Percentiles rank a stretch among this genome's conserved stretches.
Evolutionary conservation across 2,888 invertebrate genomes (phyloP).

Genomic region (Smittia sp.): DNA sequence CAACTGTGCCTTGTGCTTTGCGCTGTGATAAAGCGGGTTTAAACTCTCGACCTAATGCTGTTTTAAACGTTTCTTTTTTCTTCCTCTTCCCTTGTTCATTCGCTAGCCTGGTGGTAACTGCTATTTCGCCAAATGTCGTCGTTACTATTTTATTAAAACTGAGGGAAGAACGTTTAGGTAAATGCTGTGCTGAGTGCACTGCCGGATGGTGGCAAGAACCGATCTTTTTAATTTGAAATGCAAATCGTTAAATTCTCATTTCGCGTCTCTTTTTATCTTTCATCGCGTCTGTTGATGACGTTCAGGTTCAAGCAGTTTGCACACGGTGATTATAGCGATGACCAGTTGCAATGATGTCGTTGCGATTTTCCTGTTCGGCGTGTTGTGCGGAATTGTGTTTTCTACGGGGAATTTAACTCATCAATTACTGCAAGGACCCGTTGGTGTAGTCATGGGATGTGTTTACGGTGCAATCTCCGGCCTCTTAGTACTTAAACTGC

Average conservation of each 20-base stretch:
- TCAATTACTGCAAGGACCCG: conserved; percentile 58
- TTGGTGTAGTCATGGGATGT: conserved; percentile 62
- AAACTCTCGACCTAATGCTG: conserved; percentile 7
- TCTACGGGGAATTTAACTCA: conserved; percentile 55
- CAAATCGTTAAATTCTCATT: conserved; percentile 39
- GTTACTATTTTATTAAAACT: conserved; percentile 66
- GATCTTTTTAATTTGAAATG: conserved; percentile 26
- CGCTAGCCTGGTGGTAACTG: conserved; percentile 60
- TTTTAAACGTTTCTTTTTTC: conserved; percentile 34
- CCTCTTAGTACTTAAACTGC: conserved; percentile 61
- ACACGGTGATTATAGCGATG: conserved; percentile 61
- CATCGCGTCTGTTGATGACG: conserved; percentile 48
- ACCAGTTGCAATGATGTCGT: conserved; percentile 71
- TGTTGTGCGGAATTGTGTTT: conserved; percentile 64
- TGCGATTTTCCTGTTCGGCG: conserved; percentile 70
- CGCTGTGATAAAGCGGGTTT: background rate
- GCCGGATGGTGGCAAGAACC: background rate
- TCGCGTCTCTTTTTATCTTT: background rate
- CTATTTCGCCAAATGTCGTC: conserved; percentile 72
- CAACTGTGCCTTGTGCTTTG: conserved; percentile 15
- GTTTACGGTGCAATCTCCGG: conserved; percentile 62
- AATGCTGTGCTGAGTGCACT: background rate
- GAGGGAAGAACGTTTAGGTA: conserved; percentile 55
- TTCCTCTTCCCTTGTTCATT: background rate
- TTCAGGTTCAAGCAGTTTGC: conserved; percentile 66